Evolutionary conservation across 2,113 vertebrate genomes (phyloP).

Genomic region (Cichladusa arquata): DNA sequence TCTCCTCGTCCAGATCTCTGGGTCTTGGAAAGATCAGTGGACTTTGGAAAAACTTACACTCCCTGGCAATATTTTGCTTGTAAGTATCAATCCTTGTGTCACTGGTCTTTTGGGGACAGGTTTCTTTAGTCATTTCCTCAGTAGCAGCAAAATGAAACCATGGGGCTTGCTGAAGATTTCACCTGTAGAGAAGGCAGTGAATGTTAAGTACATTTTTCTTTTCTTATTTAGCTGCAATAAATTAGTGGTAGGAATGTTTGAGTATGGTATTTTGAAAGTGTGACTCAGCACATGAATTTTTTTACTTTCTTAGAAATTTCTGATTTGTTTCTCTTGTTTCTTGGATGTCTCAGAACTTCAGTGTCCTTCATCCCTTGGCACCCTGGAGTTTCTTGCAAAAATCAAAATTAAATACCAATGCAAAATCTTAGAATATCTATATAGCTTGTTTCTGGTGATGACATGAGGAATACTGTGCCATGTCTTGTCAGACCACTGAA

Average conservation of each 20-base stretch:
- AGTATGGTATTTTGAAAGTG: background rate
- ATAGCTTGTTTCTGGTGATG: background rate
- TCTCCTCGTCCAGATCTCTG: conserved; percentile 94
- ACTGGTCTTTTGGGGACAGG: background rate
- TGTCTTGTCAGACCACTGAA: background rate
- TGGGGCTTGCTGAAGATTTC: background rate
- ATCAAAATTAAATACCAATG: background rate
- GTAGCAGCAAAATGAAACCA: background rate
- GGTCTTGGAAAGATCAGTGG: conserved; percentile 89
- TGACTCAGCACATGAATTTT: background rate
- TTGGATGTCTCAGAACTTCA: background rate
- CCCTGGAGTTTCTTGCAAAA: background rate
- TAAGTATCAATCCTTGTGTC: conserved; percentile 73
- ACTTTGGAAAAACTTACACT: conserved; percentile 85
- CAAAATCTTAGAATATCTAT: background rate
- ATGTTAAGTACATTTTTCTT: background rate
- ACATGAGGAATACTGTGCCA: background rate
- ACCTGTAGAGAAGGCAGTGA: background rate
- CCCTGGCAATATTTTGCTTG: conserved; percentile 96
- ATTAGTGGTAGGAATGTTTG: background rate
- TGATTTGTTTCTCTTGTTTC: background rate
- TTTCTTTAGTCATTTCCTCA: background rate
- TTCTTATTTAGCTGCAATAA: background rate
- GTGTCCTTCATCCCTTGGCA: background rate
- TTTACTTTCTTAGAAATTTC: background rate